Conservation (phyloP, 1,140 invertebrate genomes). For the Ceratoteleas bidentatus region DNA sequence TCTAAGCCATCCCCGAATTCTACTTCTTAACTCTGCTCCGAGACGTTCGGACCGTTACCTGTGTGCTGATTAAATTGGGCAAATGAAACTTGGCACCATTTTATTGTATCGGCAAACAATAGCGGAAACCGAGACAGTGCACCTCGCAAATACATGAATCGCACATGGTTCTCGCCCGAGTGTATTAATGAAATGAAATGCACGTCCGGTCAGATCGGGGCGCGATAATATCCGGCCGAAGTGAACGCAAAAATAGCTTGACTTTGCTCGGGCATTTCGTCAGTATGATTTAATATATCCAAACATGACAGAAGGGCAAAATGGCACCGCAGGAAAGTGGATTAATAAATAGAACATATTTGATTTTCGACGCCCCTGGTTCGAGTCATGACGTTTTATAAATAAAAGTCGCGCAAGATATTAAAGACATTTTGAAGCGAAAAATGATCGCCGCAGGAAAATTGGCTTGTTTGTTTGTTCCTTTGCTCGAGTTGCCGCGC, state of each 20-base stretch:
- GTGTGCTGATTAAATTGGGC: slow-evolving; percentile 2
- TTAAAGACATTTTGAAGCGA: slow-evolving; percentile 10
- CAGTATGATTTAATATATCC: slow-evolving; percentile 23
- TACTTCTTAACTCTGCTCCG: neutral
- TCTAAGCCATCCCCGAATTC: too few relatives aligned
- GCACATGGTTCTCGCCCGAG: neutral
- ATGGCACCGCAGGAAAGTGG: slow-evolving; percentile 2
- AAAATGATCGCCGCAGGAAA: slow-evolving; percentile 11
- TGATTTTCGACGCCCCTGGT: slow-evolving; percentile 9
- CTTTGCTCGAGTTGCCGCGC: neutral
- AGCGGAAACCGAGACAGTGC: neutral
- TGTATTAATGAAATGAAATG: slow-evolving; percentile 30
- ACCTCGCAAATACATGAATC: slow-evolving; percentile 29
- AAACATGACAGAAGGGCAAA: slow-evolving; percentile 17
- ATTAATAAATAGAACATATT: slow-evolving; percentile 26
- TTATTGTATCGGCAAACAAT: slow-evolving; percentile 11
- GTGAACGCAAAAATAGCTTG: slow-evolving; percentile 40
- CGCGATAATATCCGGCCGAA: slow-evolving; percentile 30
- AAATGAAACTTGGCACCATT: neutral
- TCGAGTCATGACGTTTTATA: slow-evolving; percentile 14
- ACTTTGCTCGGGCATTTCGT: slow-evolving; percentile 19
- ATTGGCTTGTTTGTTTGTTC: slow-evolving; percentile 13
- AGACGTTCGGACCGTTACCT: neutral
- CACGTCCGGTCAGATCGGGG: slow-evolving; percentile 4
- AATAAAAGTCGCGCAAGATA: slow-evolving; percentile 18